A percentile compares a stretch with the other conserved stretches of the same genome.
Evolutionary conservation across 2,888 invertebrate genomes (phyloP).

Genomic region (Kuschelorhynchus macadamiae): DNA sequence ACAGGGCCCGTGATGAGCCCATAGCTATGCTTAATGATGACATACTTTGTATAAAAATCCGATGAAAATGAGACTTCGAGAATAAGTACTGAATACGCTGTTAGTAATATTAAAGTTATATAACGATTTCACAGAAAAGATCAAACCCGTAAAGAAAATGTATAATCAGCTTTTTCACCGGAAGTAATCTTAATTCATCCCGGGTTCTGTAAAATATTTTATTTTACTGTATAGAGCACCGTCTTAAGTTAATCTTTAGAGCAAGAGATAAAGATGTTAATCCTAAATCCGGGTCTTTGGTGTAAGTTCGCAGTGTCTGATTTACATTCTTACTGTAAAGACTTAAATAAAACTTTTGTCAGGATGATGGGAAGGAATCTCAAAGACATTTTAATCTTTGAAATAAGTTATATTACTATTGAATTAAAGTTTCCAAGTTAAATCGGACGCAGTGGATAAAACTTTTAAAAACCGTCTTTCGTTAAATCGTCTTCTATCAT

Average conservation of each 20-base stretch:
- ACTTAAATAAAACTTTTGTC: constrained; percentile 29
- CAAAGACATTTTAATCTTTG: constrained; percentile 31
- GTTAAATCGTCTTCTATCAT: too few relatives aligned
- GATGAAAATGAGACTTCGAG: too few relatives aligned
- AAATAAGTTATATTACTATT: constrained; percentile 27
- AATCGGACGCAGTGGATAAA: too few relatives aligned
- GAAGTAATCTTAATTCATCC: constrained; percentile 13
- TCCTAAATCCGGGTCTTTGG: constrained; percentile 31
- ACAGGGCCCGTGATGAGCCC: too few relatives aligned
- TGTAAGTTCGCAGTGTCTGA: constrained; percentile 33
- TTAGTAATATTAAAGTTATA: too few relatives aligned
- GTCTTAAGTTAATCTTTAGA: constrained; percentile 30
- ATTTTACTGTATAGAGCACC: constrained; percentile 29
- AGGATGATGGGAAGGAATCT: constrained; percentile 4
- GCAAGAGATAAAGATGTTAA: constrained; percentile 38
- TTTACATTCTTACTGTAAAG: constrained; percentile 33
- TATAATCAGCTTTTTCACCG: constrained; percentile 10
- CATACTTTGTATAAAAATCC: too few relatives aligned
- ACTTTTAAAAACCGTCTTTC: too few relatives aligned
- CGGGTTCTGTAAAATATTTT: constrained; percentile 25
- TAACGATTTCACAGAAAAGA: too few relatives aligned
- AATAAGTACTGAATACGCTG: too few relatives aligned
- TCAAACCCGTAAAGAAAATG: constrained; percentile 2
- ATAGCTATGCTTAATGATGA: too few relatives aligned
- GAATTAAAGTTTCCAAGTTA: constrained; percentile 2